Conservation (phyloP, 2,797 vertebrate species). For the Aldrovandia affinis region DNA sequence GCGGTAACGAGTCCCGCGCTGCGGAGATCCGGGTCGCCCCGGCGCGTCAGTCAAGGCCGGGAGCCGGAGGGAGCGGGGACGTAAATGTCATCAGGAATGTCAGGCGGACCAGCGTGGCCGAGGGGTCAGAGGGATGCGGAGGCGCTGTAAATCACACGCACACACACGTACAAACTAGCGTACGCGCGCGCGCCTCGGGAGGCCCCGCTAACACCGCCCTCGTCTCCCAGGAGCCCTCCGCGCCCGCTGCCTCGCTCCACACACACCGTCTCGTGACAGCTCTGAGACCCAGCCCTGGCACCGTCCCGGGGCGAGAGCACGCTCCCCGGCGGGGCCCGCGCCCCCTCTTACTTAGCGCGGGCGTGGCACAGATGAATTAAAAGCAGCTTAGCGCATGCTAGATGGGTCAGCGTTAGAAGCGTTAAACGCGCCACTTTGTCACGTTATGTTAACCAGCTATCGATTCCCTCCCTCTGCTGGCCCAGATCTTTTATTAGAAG, state of each 20-base stretch:
- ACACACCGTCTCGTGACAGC: neutral
- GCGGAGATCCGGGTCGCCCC: neutral
- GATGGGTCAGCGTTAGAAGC: neutral
- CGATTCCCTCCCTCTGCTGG: slow-evolving; percentile 19
- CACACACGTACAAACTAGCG: no score
- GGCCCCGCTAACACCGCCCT: neutral
- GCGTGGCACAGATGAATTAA: slow-evolving; percentile 3
- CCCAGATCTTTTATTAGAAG: slow-evolving; percentile 37
- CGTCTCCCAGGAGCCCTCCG: neutral
- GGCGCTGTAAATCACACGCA: neutral
- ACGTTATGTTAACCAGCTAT: slow-evolving; percentile 34
- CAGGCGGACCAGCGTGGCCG: neutral
- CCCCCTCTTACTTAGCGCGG: no score
- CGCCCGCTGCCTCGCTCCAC: no score
- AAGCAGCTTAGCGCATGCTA: neutral
- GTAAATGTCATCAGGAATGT: slow-evolving; percentile 32
- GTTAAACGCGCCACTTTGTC: neutral
- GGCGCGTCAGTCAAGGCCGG: neutral
- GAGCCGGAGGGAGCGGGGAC: neutral
- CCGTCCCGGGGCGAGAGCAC: slow-evolving; percentile 27
- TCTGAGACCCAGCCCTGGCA: neutral
- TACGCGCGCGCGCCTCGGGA: no score
- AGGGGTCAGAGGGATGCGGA: neutral
- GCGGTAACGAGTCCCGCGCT: no score
- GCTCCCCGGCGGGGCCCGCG: no score